Conservation (phyloP, 2,888 invertebrate genomes). For the Apeira syringaria region DNA sequence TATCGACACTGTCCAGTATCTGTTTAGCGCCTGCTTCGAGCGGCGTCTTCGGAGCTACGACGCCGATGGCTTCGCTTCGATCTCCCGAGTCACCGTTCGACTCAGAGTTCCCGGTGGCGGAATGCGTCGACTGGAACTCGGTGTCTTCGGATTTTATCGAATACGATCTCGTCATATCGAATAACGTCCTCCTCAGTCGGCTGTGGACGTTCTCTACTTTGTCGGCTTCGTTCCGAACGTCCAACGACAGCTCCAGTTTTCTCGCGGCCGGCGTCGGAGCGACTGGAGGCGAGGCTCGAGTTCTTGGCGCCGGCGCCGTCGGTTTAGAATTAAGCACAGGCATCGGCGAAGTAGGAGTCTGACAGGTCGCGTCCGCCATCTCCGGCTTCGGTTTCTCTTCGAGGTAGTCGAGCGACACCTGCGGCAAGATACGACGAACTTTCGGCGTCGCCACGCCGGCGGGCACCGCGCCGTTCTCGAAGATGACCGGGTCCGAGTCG, state of each 20-base stretch:
- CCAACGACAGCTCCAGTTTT: constrained; percentile 56
- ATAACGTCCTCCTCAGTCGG: constrained; percentile 60
- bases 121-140: constrained; percentile 60
- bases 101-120: constrained; percentile 49
- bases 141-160: constrained; percentile 68
- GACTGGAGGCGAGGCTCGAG: neutral
- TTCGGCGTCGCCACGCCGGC: constrained; percentile 65
- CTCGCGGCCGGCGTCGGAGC: constrained; percentile 28
- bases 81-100: constrained; percentile 50
- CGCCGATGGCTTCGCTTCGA: constrained; percentile 5
- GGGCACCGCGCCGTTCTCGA: constrained; percentile 61
- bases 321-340: constrained; percentile 19
- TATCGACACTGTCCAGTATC: constrained; percentile 63
- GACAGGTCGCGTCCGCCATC: constrained; percentile 68
- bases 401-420: constrained; percentile 63
- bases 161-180: constrained; percentile 59
- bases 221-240: constrained; percentile 52
- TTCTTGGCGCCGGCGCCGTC: constrained; percentile 25
- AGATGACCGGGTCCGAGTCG: constrained; percentile 70
- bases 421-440: constrained; percentile 70
- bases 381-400: constrained; percentile 56
- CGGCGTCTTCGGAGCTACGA: constrained; percentile 25
- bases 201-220: constrained; percentile 59
- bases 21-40: constrained; percentile 56
- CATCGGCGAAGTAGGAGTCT: constrained; percentile 60